A percentile compares a stretch with the other conserved stretches of the same genome.
These are phyloP conservation scores for Saccostrea echinata DNA, from an alignment of 1,140 invertebrate species.

Conservation along the genomic window DNA sequence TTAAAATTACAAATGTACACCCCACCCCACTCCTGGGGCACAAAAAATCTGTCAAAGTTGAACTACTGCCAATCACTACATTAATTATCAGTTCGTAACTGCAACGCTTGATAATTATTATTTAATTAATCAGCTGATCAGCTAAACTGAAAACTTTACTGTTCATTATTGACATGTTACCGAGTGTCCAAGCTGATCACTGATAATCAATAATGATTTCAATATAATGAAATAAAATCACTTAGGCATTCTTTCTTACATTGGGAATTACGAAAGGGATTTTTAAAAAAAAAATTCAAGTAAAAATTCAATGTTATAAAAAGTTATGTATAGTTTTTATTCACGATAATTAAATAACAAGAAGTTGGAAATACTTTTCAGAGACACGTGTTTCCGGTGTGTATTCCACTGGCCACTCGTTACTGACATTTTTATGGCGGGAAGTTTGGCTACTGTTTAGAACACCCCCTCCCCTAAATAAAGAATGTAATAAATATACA, in stretches of 20 bases:
- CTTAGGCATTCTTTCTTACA: too few species aligned
- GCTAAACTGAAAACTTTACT: neutral
- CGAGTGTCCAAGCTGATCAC: neutral
- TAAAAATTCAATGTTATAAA: neutral
- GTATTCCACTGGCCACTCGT: neutral
- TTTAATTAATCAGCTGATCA: neutral
- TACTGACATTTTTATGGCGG: constrained; percentile 25
- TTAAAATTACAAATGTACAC: too few species aligned
- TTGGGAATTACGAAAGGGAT: too few species aligned
- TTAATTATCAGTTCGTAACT: constrained; percentile 17
- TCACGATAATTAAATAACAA: neutral
- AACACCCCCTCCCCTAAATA: neutral
- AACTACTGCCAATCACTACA: neutral
- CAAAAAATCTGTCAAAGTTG: neutral
- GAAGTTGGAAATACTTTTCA: neutral
- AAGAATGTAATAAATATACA: neutral
- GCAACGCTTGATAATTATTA: neutral
- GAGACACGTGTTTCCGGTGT: constrained; percentile 5
- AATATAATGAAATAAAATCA: too few species aligned
- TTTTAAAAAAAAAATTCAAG: too few species aligned
- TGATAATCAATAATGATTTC: neutral
- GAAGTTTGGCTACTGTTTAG: neutral
- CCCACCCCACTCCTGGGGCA: too few species aligned
- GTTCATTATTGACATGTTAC: neutral
- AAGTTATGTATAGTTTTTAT: neutral